Base-by-base conservation (phyloP, 2,113 vertebrate genomes). In the Tauraco erythrolophus region DNA sequence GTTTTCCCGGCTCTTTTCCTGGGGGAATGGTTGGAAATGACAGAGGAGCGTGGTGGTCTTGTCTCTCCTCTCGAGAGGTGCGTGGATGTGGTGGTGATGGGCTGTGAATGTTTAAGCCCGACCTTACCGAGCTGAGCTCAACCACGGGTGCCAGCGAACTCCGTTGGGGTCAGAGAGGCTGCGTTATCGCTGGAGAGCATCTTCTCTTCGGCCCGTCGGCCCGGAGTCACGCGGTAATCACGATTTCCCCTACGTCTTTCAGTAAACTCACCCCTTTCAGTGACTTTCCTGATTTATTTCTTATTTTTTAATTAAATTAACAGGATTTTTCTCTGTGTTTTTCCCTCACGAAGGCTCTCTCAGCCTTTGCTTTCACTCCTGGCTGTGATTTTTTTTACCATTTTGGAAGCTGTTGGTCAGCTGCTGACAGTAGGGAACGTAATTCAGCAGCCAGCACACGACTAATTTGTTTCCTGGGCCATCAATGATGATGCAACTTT, bases 241-340 rank as follows among this genome's bases (percentile, higher is more conserved):
- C 1, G 0, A 10, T 81, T 91, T 56, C 56, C 64, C 19, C 61
- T 23, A 0, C 0, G 1, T 74, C 65, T 84, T 54, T 53, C 62
- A 24, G 31, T 28, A 43, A 91, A 75, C 27, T 56, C 14, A 2
- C 8, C 19, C n/a, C 3, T 81, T 84, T 74, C 5, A 3, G 28
- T 23, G 30, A 14, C 41, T 85, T 72, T 79, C 76, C 43, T 68
- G 2, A 7, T 27, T 43, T 56, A n/a, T 46, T 69, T 27, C 24
- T 25, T 31, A 54, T 14, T 54, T 62, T 62, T 39, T 23, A 16
- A 18, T 17, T 45, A 14, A 33, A 65, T 5, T 4, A 11, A 56
- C 51, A 46, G 7, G 17, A 2, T n/a, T 82, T 69, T 43, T 41
- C 21, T 25, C 4, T 22, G 27, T 5, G 0, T 50, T 76, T 70